Base-by-base conservation (phyloP, 1,140 invertebrate genomes). In the Cotesia typhae region DNA sequence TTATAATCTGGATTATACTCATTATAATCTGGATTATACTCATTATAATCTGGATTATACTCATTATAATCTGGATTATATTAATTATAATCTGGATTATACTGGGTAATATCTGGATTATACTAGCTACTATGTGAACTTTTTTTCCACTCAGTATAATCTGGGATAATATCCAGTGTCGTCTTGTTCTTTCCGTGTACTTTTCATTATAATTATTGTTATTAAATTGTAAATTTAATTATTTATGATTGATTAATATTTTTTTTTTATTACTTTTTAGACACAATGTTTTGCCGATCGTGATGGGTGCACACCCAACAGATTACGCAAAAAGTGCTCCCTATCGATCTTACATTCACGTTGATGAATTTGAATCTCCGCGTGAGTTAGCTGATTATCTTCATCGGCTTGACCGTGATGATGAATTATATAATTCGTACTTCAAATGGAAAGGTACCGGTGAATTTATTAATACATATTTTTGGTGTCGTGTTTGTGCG, bases 401-500 rank as follows among this genome's bases (percentile, higher is more conserved):
- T n/a, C 90, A 92, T 65, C 89, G 91, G 47, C 87, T 98, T 14
- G 96, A 97, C 79, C 88, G 90, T 64, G 93, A 98, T 82, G 94
- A 97, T 81, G 90, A 92, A 12, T 87, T 95, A 0, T 98, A 98
- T 85, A 98, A 98, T 85, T 93, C 94, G 12, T 98, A 98, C 83
- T 98, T 98, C 84, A 91, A 92, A 73, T 94, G 92, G 90, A 94
- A 95, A 88, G 94, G 94, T 37, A 96, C 94, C 0, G 96, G 96
- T 1, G 94, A 97, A 83, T 96, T 98, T 81, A 94, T 98, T 77
- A 97, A 97, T 85, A 98, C 95, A 14, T 95, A 93, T 81, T 98
- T 97, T 84, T 98, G 96, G 92, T 99, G 97, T 82, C 91, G 97
- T 1, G 89, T 99, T 14, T 99, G 97, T 85, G 92, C 96, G 4